Conservation (phyloP, 2,888 invertebrate genomes). For the Caenorhabditis sp. region DNA sequence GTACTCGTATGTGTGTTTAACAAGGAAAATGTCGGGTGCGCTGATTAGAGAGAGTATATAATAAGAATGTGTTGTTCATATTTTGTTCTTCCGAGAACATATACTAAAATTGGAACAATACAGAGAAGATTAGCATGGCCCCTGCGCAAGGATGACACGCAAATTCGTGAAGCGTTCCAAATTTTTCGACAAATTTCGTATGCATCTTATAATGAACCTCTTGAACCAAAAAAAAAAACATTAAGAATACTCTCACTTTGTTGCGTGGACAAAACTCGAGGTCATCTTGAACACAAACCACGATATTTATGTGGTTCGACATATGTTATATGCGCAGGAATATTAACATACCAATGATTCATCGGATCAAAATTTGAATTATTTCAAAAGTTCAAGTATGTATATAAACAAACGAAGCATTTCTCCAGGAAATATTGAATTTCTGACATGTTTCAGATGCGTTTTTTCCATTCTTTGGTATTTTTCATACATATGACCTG, state of each 20-base stretch:
- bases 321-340: too few relatives aligned
- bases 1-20: neutral
- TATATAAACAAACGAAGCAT: neutral
- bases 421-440: neutral
- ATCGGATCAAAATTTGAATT: conserved; percentile 1
- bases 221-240: too few relatives aligned
- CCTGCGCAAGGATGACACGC: conserved; percentile 91
- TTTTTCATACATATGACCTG: too few relatives aligned
- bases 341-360: too few relatives aligned
- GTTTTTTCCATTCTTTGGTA: neutral
- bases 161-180: conserved; percentile 90
- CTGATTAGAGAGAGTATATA: conserved; percentile 14
- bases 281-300: too few relatives aligned
- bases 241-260: too few relatives aligned
- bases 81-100: conserved; percentile 60
- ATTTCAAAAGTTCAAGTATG: neutral
- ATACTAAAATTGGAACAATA: conserved; percentile 87
- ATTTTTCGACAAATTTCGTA: conserved; percentile 71
- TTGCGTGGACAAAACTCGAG: too few relatives aligned
- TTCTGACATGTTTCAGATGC: neutral
- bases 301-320: too few relatives aligned
- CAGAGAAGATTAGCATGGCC: conserved; percentile 92
- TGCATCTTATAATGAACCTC: neutral
- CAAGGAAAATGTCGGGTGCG: conserved; percentile 15
- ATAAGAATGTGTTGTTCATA: neutral